Percentiles rank a stretch among this genome's conserved stretches.
Conservation (phyloP, 53 echinoderm and acorn worm genomes). For the Mesocentrotus franciscanus region DNA sequence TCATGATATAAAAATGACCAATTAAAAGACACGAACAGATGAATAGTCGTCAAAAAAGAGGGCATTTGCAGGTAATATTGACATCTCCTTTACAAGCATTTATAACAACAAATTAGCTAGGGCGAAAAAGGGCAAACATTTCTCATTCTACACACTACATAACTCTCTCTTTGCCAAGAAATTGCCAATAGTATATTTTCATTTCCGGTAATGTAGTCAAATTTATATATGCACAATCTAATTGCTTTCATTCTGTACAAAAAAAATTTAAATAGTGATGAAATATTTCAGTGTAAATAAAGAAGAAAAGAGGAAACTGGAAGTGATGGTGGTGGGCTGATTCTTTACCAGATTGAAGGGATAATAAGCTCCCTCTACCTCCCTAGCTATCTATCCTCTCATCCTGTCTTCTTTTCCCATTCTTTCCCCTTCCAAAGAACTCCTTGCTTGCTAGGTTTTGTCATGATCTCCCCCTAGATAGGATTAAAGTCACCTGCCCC, state of each 20-base stretch:
- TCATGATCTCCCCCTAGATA: slow-evolving; percentile 5
- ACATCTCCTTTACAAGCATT: background rate
- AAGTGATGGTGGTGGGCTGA: background rate
- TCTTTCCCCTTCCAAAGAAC: slow-evolving; percentile 47
- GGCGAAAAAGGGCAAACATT: too few relatives aligned
- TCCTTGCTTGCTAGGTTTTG: slow-evolving; percentile 38
- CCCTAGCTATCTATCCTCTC: slow-evolving; percentile 43
- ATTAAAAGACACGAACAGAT: background rate
- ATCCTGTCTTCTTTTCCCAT: slow-evolving; percentile 17
- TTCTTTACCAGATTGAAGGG: slow-evolving; percentile 29
- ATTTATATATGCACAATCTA: too few relatives aligned
- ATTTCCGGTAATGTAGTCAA: too few relatives aligned
- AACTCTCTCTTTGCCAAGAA: too few relatives aligned
- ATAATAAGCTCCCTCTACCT: slow-evolving; percentile 22
- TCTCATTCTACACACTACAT: too few relatives aligned
- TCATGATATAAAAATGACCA: background rate
- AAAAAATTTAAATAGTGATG: too few relatives aligned
- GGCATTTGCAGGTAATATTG: background rate
- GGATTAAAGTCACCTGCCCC: slow-evolving; percentile 41
- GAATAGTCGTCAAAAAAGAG: background rate
- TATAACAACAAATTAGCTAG: too few relatives aligned
- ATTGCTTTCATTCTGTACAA: too few relatives aligned
- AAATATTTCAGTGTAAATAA: too few relatives aligned
- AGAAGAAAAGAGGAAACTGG: too few relatives aligned
- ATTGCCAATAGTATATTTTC: too few relatives aligned